Conservation (phyloP, 2,113 vertebrate genomes). For the Thalassoma bifasciatum region DNA sequence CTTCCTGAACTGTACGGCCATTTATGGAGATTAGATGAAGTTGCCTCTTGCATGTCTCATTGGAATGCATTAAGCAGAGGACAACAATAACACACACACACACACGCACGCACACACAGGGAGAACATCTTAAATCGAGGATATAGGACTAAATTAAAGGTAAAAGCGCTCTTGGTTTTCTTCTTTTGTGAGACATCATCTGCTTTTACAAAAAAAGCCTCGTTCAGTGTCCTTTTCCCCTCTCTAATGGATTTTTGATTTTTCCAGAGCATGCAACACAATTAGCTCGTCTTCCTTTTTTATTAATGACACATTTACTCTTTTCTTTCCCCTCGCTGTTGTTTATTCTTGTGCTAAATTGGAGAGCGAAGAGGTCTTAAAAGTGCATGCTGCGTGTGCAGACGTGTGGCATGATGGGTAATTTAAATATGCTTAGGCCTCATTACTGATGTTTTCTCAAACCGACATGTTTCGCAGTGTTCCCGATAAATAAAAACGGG, state of each 20-base stretch:
- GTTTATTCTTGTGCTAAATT: constrained; percentile 73
- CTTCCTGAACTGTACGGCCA: constrained; percentile 89
- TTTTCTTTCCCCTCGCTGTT: constrained; percentile 82
- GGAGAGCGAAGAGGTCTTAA: constrained; percentile 67
- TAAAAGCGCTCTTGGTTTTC: constrained; percentile 82
- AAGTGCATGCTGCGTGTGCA: constrained; percentile 41
- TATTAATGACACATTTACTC: constrained; percentile 90
- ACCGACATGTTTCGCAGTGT: constrained; percentile 12
- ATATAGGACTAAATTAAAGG: constrained; percentile 88
- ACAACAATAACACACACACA: constrained; percentile 59
- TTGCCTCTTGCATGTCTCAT: constrained; percentile 89
- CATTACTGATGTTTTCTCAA: constrained; percentile 31
- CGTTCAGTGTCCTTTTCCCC: constrained; percentile 82
- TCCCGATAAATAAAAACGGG: background rate
- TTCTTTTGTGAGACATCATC: constrained; percentile 79
- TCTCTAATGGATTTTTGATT: constrained; percentile 98
- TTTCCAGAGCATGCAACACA: constrained; percentile 93
- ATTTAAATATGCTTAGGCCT: constrained; percentile 49
- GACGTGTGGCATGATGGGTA: constrained; percentile 9
- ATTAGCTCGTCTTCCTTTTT: constrained; percentile 89
- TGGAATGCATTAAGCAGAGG: constrained; percentile 91
- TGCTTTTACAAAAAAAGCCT: constrained; percentile 87
- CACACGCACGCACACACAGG: constrained; percentile 40
- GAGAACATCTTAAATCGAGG: constrained; percentile 74
- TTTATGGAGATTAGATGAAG: constrained; percentile 97